Evolutionary conservation across 2,888 invertebrate species (phyloP).

Genomic region (Gastrophysa polygoni): DNA sequence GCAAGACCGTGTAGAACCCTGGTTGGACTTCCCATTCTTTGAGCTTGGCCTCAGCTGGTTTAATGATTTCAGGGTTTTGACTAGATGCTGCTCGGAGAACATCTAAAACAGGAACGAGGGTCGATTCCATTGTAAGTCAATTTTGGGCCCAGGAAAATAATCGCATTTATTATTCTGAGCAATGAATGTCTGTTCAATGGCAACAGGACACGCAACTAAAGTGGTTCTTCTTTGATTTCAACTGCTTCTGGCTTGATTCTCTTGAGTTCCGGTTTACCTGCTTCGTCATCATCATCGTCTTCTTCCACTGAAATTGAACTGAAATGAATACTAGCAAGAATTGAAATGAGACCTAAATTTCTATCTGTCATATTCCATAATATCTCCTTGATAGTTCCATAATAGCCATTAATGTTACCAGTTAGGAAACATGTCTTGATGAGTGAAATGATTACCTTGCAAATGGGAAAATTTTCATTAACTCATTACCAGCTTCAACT

Average conservation of each 20-base stretch:
- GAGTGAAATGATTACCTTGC: too few species aligned
- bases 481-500: too few species aligned
- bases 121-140: constrained; percentile 28
- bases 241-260: background rate
- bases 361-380: too few species aligned
- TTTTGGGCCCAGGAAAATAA: background rate
- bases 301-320: constrained; percentile 4
- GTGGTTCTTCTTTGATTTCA: constrained; percentile 4
- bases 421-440: too few species aligned
- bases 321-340: background rate
- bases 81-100: constrained; percentile 83
- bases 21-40: constrained; percentile 88
- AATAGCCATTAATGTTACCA: too few species aligned
- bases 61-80: constrained; percentile 81
- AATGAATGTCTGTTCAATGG: background rate
- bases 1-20: constrained; percentile 85
- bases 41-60: constrained; percentile 86
- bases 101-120: constrained; percentile 69
- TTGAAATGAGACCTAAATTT: too few species aligned
- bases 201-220: background rate
- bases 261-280: background rate
- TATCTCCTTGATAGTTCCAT: too few species aligned
- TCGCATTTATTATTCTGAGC: background rate
- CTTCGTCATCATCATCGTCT: constrained; percentile 12
- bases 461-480: too few species aligned